Conservation (phyloP, 2,888 invertebrate genomes). For the Drosophila parthenogenetica region DNA sequence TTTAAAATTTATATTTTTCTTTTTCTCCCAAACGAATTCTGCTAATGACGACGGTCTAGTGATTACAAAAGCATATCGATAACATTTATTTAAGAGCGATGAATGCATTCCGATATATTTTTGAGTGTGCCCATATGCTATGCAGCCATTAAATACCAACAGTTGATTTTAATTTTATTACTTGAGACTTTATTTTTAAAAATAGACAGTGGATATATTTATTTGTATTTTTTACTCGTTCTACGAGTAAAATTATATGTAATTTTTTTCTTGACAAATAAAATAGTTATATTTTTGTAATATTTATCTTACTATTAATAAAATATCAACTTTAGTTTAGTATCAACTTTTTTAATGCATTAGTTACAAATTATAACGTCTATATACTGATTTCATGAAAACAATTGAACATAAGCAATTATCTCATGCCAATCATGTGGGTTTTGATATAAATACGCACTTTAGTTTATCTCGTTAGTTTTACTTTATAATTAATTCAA, state of each 20-base stretch:
- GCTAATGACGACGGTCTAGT: conserved; percentile 25
- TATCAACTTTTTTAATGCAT: conserved; percentile 1
- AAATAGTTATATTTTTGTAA: neutral
- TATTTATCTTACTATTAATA: neutral
- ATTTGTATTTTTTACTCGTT: no score
- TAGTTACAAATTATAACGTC: conserved; percentile 26
- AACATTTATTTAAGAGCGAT: neutral
- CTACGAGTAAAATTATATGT: conserved; percentile 5
- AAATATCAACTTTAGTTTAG: conserved; percentile 4
- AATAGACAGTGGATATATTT: neutral
- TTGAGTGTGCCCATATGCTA: neutral
- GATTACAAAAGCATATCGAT: conserved; percentile 30
- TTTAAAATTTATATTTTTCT: conserved; percentile 26
- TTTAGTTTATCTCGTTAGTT: conserved; percentile 18
- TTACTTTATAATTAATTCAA: conserved; percentile 49
- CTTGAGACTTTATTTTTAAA: neutral
- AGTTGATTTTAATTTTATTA: neutral
- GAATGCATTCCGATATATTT: neutral
- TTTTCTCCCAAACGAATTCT: conserved; percentile 35
- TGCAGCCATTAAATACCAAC: neutral
- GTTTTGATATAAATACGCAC: conserved; percentile 26
- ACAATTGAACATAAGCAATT: conserved; percentile 30
- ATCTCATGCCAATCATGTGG: conserved; percentile 23
- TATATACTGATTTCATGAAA: conserved; percentile 11
- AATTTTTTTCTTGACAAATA: conserved; percentile 12